Conservation (phyloP, 1,140 invertebrate genomes). For the Eriosoma lanigerum region DNA sequence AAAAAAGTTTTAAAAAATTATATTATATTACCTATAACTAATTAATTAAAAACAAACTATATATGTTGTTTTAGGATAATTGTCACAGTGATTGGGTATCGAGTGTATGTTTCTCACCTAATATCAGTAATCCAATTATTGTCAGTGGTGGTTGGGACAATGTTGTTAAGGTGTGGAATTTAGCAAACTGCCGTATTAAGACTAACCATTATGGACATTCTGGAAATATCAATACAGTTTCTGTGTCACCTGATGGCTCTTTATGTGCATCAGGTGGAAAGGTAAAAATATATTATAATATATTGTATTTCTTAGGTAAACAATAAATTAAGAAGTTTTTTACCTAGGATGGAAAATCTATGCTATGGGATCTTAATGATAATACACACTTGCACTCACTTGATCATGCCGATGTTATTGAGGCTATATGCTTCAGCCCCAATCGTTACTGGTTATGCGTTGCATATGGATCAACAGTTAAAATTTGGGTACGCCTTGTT, state of each 20-base stretch:
- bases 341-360: slow-evolving; percentile 97
- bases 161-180: slow-evolving; percentile 98
- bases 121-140: slow-evolving; percentile 97
- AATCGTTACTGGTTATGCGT: slow-evolving; percentile 99
- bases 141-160: slow-evolving; percentile 99
- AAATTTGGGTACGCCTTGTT: slow-evolving; percentile 82
- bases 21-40: too few relatives aligned
- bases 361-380: slow-evolving; percentile 99
- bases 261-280: slow-evolving; percentile 99
- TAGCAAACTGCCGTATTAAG: slow-evolving; percentile 98
- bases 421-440: slow-evolving; percentile 97
- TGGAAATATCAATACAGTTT: slow-evolving; percentile 98
- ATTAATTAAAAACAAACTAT: too few relatives aligned
- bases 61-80: slow-evolving; percentile 77
- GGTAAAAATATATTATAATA: too few relatives aligned
- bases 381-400: slow-evolving; percentile 99
- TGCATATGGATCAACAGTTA: slow-evolving; percentile 97
- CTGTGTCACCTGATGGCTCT: slow-evolving; percentile 98
- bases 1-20: too few relatives aligned
- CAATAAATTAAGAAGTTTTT: too few relatives aligned
- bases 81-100: slow-evolving; percentile 98
- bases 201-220: slow-evolving; percentile 97
- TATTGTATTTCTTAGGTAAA: too few relatives aligned
- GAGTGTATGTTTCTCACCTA: slow-evolving; percentile 97
- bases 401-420: slow-evolving; percentile 98